Percentiles rank a stretch among this genome's conserved stretches.
phyloP scores from a whole-genome alignment of 2,113 vertebrate genomes.

The Podarcis muralis region DNA sequence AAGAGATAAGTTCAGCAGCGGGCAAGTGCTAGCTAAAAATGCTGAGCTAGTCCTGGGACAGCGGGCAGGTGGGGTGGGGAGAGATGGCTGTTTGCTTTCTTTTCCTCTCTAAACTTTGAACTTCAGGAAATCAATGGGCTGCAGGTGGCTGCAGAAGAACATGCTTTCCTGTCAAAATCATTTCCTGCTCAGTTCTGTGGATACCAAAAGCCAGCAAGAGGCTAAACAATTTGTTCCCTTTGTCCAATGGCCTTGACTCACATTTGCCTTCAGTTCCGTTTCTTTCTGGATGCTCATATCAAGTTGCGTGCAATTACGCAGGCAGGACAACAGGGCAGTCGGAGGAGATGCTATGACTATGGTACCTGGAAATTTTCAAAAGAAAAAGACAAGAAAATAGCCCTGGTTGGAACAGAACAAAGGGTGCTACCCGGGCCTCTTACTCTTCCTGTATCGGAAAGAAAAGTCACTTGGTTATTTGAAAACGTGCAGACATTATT shows the following conservation, averaged over 20 bases:
- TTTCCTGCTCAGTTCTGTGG: background rate
- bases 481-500: constrained; percentile 1
- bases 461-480: background rate
- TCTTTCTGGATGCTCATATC: accelerated
- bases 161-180: constrained; percentile 13
- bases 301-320: background rate
- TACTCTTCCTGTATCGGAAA: background rate
- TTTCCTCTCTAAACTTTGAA: constrained; percentile 12
- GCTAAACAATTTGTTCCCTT: background rate
- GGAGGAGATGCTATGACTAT: background rate
- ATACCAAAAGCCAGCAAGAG: background rate
- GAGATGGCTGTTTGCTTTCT: background rate
- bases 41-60: background rate
- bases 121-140: background rate
- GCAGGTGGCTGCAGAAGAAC: constrained; percentile 39
- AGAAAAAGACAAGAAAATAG: background rate
- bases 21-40: background rate
- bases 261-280: background rate
- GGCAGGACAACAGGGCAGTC: background rate
- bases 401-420: constrained; percentile 1
- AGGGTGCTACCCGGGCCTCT: background rate
- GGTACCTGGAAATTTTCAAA: constrained; percentile 4
- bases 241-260: background rate
- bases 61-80: background rate
- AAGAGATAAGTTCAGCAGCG: background rate